Evolutionary conservation across 2,113 vertebrate genomes (phyloP).

Genomic region (Gopherus evgoodei): DNA sequence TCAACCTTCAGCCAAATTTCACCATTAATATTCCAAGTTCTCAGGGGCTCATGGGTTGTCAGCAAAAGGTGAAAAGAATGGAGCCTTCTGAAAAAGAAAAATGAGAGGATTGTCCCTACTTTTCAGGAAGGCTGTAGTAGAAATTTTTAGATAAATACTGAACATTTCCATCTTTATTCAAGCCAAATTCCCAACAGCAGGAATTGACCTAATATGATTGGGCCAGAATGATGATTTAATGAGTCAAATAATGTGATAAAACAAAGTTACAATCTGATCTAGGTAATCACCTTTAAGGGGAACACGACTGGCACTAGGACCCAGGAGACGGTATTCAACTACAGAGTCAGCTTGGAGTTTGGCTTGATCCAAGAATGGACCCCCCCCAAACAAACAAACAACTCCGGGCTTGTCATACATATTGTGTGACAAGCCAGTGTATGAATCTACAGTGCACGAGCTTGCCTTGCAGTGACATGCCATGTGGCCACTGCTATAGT

Average conservation of each 20-base stretch:
- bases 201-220: background rate
- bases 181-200: background rate
- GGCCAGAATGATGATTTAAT: background rate
- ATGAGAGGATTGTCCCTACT: fast-evolving
- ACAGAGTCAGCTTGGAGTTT: too few relatives aligned
- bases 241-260: background rate
- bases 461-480: too few relatives aligned
- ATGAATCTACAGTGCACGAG: too few relatives aligned
- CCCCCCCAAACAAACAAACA: background rate
- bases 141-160: background rate
- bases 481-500: background rate
- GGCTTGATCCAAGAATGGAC: too few relatives aligned
- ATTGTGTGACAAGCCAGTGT: too few relatives aligned
- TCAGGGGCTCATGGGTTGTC: background rate
- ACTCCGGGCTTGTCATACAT: background rate
- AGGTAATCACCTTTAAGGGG: background rate
- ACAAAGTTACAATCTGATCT: background rate
- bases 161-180: background rate
- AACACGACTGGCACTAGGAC: too few relatives aligned
- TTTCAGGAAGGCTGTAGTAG: background rate
- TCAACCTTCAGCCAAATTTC: background rate
- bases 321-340: too few relatives aligned
- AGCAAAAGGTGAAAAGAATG: background rate
- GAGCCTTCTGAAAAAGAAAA: background rate
- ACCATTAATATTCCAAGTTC: background rate